Conservation (phyloP, 2,888 invertebrate genomes). For the Amphipyra berbera region DNA sequence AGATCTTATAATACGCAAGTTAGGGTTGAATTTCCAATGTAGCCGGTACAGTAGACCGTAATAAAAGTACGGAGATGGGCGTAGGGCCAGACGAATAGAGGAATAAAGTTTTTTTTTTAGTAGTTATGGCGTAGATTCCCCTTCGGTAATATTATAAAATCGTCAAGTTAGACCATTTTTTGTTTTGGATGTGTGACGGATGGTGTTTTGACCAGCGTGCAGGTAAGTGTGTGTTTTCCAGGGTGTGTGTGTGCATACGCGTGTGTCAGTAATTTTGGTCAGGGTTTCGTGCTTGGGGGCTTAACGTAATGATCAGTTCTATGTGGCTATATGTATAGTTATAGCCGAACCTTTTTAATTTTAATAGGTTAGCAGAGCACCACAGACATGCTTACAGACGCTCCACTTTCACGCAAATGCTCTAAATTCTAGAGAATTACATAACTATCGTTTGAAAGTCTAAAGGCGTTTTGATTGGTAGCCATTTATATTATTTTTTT, state of each 20-base stretch:
- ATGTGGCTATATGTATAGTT: slow-evolving; percentile 17
- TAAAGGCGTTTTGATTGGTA: slow-evolving; percentile 28
- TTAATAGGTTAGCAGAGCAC: slow-evolving; percentile 41
- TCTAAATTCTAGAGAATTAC: slow-evolving; percentile 5
- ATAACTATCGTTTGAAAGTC: slow-evolving; percentile 22
- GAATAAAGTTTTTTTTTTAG: slow-evolving; percentile 76
- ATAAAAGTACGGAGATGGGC: slow-evolving; percentile 83
- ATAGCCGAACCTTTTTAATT: slow-evolving; percentile 22
- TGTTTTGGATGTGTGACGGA: slow-evolving; percentile 80
- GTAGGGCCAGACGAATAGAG: slow-evolving; percentile 79
- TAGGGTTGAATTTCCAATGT: slow-evolving; percentile 53
- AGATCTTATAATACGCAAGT: slow-evolving; percentile 35
- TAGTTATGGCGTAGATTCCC: slow-evolving; percentile 71
- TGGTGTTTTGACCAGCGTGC: slow-evolving; percentile 76
- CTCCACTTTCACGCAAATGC: slow-evolving; percentile 13
- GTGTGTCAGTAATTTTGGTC: slow-evolving; percentile 61
- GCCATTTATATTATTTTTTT: slow-evolving; percentile 26
- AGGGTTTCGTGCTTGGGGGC: slow-evolving; percentile 63
- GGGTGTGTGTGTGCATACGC: slow-evolving; percentile 51
- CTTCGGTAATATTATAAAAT: slow-evolving; percentile 88
- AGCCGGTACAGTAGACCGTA: slow-evolving; percentile 59
- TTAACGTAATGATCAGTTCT: slow-evolving; percentile 56
- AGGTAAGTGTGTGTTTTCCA: slow-evolving; percentile 46
- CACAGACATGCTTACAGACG: slow-evolving; percentile 3
- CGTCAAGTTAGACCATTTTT: slow-evolving; percentile 83